These are phyloP conservation scores for Limnephilus rhombicus DNA, from an alignment of 2,888 invertebrate genomes.

Conservation along the genomic window DNA sequence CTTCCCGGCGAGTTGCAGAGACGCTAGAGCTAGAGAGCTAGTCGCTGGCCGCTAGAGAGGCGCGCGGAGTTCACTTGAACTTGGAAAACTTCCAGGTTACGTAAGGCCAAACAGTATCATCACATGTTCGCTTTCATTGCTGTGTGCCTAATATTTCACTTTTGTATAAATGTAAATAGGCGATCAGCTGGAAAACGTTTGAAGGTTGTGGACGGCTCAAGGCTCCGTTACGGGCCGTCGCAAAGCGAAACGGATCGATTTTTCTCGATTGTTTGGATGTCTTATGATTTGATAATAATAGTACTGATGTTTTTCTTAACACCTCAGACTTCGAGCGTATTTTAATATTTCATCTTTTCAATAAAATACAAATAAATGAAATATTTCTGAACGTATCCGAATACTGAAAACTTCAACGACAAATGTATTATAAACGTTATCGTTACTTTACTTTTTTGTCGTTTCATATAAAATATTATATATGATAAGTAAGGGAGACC, in stretches of 20 bases:
- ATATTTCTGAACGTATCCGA: too few species aligned
- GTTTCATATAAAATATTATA: too few species aligned
- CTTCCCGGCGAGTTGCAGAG: constrained; percentile 6
- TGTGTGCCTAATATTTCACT: neutral
- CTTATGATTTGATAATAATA: neutral
- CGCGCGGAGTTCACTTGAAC: constrained; percentile 16
- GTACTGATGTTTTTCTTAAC: neutral
- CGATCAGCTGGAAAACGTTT: neutral
- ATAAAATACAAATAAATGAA: too few species aligned
- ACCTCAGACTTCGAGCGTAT: too few species aligned
- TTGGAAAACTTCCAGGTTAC: constrained; percentile 43
- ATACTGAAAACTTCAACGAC: too few species aligned
- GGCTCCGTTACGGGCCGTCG: neutral
- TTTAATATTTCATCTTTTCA: too few species aligned
- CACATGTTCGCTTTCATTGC: constrained; percentile 4
- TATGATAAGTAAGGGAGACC: too few species aligned
- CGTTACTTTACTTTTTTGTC: too few species aligned
- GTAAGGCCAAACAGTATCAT: neutral
- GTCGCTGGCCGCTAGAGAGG: neutral
- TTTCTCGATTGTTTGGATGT: neutral
- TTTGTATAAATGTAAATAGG: neutral
- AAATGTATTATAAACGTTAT: too few species aligned
- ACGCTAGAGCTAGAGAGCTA: neutral
- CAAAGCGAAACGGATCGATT: neutral
- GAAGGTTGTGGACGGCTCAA: neutral